Base-by-base conservation (phyloP, 2,888 invertebrate genomes). In the Ceriagrion tenellum region DNA sequence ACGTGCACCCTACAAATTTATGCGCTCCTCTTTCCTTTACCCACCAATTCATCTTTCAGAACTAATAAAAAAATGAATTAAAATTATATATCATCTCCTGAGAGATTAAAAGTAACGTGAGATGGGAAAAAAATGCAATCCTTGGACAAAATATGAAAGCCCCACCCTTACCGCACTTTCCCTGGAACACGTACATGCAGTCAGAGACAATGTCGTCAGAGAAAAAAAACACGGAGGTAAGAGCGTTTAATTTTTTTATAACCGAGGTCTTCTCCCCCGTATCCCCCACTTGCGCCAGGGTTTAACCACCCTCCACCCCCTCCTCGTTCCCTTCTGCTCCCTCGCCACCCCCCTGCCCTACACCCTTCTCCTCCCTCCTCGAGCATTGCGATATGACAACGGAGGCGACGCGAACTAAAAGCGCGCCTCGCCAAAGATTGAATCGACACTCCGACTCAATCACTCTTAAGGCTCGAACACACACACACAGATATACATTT, bases 351-450 rank as follows among this genome's bases (percentile, higher is more conserved):
- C 69, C 69, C 69, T 23, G n/a, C 26, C 59, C 59, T n/a, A 8
- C 69, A 26, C 23, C 81, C 81, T n/a, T n/a, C 69, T 20, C 16
- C 81, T 35, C 35, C 26, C 35, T 81, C 35, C 18, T 81, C 35
- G 81, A 81, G 81, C 35, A 81, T 0, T 16, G 81, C 81, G 40
- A 40, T n/a, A n/a, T 63, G 91, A 91, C 93, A 93, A 74, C 63
- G 47, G 69, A 63, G 93, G 35, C 91, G 63, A n/a, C 89, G 47
- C 47, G 55, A n/a, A 16, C 89, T 47, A 89, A 89, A 55, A 89
- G 47, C 89, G n/a, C n/a, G 55, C 91, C n/a, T 91, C 81, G 81
- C 69, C 69, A 59, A 59, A 91, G 90, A 56, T 30, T n/a, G 93
- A 63, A 63, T 47, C 63, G 81, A 81, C 81, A 81, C 81, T 81